phyloP scores from a whole-genome alignment of 2,888 invertebrate species.

The Balanococcus diminutus region DNA sequence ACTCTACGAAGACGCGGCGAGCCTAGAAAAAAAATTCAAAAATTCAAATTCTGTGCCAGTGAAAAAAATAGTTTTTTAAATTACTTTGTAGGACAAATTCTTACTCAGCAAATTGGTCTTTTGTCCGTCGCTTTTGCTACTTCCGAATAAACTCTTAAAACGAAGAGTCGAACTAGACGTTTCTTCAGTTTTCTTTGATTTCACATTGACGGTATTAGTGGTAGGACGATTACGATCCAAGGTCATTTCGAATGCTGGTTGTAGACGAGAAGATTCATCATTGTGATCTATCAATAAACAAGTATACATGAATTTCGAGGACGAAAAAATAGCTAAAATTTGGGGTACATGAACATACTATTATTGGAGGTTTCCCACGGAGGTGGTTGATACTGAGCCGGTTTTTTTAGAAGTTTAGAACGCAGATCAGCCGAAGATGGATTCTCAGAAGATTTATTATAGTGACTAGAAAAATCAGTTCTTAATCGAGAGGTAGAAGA shows the following conservation, averaged over 20 bases:
- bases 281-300: not conserved
- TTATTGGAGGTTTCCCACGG: conserved; percentile 57
- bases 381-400: conserved; percentile 67
- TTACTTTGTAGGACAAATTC: not conserved
- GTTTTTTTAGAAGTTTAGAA: conserved; percentile 64
- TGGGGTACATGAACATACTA: not conserved
- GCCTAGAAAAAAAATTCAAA: conserved; percentile 48
- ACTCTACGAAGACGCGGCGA: conserved; percentile 61
- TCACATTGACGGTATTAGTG: not conserved
- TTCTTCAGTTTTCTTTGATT: conserved; percentile 19
- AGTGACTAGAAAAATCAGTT: conserved; percentile 18
- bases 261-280: conserved; percentile 48
- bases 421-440: conserved; percentile 37
- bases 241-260: conserved; percentile 54
- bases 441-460: conserved; percentile 1
- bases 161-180: not conserved
- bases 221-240: conserved; percentile 22
- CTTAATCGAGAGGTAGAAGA: conserved; percentile 2
- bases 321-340: not conserved
- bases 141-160: conserved; percentile 45
- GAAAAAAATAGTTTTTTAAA: not conserved
- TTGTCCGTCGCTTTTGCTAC: conserved; percentile 45
- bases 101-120: conserved; percentile 45
- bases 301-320: not conserved
- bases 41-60: not conserved